Percentiles rank a stretch among this genome's conserved stretches.
These are phyloP conservation scores for Zaprionus taronus DNA, from an alignment of 1,140 invertebrate species.

Conservation along the genomic window DNA sequence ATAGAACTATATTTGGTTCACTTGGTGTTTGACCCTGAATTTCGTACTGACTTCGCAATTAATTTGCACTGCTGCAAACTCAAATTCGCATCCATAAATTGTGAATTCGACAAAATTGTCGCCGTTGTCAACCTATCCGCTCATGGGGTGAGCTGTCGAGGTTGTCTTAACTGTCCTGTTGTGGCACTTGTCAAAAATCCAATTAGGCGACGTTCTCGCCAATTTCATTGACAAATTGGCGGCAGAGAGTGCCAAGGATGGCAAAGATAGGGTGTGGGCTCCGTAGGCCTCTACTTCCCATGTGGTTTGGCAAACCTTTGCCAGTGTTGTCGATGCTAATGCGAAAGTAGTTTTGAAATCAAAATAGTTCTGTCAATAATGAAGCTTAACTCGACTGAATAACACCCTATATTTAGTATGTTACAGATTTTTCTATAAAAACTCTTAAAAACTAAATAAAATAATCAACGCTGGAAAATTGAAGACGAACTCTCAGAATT, in stretches of 20 bases:
- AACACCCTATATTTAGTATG: too few relatives aligned
- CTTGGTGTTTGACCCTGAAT: conserved; percentile 39
- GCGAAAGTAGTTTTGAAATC: conserved; percentile 20
- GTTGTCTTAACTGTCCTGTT: conserved; percentile 45
- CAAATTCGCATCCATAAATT: conserved; percentile 55
- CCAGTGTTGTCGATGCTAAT: conserved; percentile 33
- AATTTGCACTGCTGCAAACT: conserved; percentile 45
- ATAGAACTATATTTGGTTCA: conserved; percentile 62
- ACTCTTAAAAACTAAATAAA: too few relatives aligned
- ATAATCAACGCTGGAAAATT: too few relatives aligned
- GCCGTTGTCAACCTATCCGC: not conserved
- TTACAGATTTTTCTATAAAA: too few relatives aligned
- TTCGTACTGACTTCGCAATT: conserved; percentile 60
- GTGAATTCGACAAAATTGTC: conserved; percentile 25
- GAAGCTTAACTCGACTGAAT: not conserved
- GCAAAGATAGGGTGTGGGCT: too few relatives aligned
- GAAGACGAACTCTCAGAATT: too few relatives aligned
- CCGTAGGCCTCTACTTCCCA: conserved; percentile 2
- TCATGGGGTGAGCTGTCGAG: conserved; percentile 1
- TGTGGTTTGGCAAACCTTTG: conserved; percentile 15
- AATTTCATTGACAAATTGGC: conserved; percentile 55
- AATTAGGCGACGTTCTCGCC: conserved; percentile 60
- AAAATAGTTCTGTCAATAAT: conserved; percentile 7
- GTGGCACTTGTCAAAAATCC: conserved; percentile 67
- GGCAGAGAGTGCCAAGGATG: not conserved